A percentile compares a stretch with the other conserved stretches of the same genome.
Conservation (phyloP, 2,113 vertebrate species). For the Heliornis fulica region DNA sequence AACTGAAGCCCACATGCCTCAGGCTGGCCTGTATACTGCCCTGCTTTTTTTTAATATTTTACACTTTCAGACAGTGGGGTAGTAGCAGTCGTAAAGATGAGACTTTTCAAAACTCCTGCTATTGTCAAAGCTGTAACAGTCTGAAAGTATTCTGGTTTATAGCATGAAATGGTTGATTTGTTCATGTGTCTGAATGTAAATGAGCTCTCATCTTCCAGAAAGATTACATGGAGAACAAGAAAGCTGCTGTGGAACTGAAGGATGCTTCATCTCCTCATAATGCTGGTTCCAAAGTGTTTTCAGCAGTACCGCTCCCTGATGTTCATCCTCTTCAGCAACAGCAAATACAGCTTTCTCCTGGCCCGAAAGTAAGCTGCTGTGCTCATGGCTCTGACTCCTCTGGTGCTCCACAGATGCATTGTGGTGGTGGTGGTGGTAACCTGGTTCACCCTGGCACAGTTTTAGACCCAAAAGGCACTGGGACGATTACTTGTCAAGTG, state of each 20-base stretch:
- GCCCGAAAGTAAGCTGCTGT: constrained; percentile 94
- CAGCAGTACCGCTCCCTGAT: constrained; percentile 81
- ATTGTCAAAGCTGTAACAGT: neutral
- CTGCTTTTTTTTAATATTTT: neutral
- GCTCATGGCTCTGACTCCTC: constrained; percentile 81
- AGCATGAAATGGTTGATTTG: neutral
- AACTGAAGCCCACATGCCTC: neutral
- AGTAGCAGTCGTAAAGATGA: neutral
- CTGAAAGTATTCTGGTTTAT: neutral
- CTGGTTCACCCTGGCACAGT: constrained; percentile 76
- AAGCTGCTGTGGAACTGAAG: constrained; percentile 85
- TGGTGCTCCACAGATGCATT: constrained; percentile 71
- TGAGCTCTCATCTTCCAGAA: constrained; percentile 72
- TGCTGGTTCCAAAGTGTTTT: constrained; percentile 75
- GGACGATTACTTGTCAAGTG: constrained; percentile 81
- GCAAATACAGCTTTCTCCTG: constrained; percentile 76
- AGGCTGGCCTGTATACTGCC: neutral
- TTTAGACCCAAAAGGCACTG: constrained; percentile 75
- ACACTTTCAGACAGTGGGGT: neutral
- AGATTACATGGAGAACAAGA: constrained; percentile 90
- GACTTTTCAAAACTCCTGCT: neutral
- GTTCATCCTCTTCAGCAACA: constrained; percentile 78
- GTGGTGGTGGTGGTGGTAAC: constrained; percentile 72
- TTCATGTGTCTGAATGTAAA: neutral
- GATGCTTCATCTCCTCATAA: constrained; percentile 85